Percentiles rank a stretch among this genome's conserved stretches.
Conservation (phyloP, 1,140 invertebrate species). For the Ectropis grisescens region DNA sequence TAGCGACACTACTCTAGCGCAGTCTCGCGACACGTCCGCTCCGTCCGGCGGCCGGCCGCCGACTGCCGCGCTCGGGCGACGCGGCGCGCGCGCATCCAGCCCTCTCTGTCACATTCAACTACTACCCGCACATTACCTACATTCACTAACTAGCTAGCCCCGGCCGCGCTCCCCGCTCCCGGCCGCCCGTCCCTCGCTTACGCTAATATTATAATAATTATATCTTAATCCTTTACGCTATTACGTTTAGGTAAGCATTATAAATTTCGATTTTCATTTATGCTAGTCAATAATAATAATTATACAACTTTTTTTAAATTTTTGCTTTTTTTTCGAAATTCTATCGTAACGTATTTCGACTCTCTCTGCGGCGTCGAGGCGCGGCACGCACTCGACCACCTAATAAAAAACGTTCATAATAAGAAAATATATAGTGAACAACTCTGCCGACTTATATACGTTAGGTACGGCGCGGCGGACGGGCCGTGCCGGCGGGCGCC, state of each 20-base stretch:
- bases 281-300: slow-evolving; percentile 66
- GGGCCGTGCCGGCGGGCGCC: slow-evolving; percentile 66
- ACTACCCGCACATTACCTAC: slow-evolving; percentile 1
- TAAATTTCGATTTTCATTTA: slow-evolving; percentile 69
- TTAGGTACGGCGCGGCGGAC: slow-evolving; percentile 64
- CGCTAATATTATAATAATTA: slow-evolving; percentile 45
- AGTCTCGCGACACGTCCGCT: slow-evolving; percentile 31
- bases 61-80: neutral
- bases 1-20: slow-evolving; percentile 13
- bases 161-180: slow-evolving; percentile 31
- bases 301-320: slow-evolving; percentile 70
- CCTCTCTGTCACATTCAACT: slow-evolving; percentile 1
- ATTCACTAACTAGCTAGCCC: slow-evolving; percentile 3
- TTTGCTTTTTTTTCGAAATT: slow-evolving; percentile 68
- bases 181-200: slow-evolving; percentile 44
- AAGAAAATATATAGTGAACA: slow-evolving; percentile 69
- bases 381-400: slow-evolving; percentile 39
- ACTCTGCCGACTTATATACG: slow-evolving; percentile 68
- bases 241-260: slow-evolving; percentile 69
- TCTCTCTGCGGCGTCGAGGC: too few relatives aligned
- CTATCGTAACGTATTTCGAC: slow-evolving; percentile 64
- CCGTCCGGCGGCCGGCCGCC: slow-evolving; percentile 20
- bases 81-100: neutral
- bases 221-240: slow-evolving; percentile 69
- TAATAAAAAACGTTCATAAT: slow-evolving; percentile 70